Evolutionary conservation across 2,113 vertebrate genomes (phyloP), one percentile per base, ranked within the genome.

Genomic region (Gopherus flavomarginatus): DNA sequence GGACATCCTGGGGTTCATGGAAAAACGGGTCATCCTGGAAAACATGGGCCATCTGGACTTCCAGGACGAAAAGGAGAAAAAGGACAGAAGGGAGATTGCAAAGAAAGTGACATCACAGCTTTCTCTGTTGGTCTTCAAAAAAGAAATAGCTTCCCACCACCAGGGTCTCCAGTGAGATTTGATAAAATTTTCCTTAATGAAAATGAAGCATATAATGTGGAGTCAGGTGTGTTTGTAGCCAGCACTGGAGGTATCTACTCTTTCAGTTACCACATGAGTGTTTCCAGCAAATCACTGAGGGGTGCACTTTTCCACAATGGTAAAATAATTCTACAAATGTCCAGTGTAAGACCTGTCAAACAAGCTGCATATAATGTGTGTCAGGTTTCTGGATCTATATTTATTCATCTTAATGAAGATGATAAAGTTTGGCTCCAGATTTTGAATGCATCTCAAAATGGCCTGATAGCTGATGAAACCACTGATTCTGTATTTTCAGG

Each of bases 361-460:
- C 86, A 88, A 52, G 17, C 69, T 35, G 54, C 90, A 22, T 81
- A 65, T 49, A 53, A 52, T 9, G 31, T 78, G 52, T 75, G 56
- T 77, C 90, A 94, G 84, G 79, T 84, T 27, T 95, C 95, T 62
- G 93, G 92, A 85, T 95, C 94, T 8, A 47, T 72, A 17, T 56
- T 91, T 54, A 80, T 96, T 82, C 93, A 90, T 79, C 92, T 96
- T 35, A 94, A 93, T 90, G 87, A 93, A 95, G 95, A 95, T 95
- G 95, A 96, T 92, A 93, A 94, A 94, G 85, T 92, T 77, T 94
- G 94, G 87, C 91, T 95, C 87, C 81, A 86, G 69, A 81, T 92
- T 89, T 84, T 94, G 87, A 93, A 75, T 42, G 50, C 35, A 17
- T 86, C 86, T 53, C 85, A 82, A 53, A 92, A 92, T 65, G 83